Base-by-base conservation (phyloP, 2,113 vertebrate genomes). In the Gnathonemus longibarbis region DNA sequence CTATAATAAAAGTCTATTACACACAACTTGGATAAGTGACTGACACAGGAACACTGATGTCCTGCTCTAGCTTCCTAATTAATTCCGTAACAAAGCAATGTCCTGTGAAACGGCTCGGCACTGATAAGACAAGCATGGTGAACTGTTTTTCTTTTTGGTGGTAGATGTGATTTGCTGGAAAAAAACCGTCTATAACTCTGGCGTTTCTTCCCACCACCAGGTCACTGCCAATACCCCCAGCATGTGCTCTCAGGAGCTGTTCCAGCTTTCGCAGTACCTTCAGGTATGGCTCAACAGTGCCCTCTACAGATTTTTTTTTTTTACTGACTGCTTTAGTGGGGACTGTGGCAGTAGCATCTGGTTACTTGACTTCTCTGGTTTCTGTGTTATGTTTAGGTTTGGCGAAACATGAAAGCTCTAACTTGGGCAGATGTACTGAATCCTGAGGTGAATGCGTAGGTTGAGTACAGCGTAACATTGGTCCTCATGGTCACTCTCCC, bases 181-280 rank as follows among this genome's bases (percentile, higher is more conserved):
- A 80, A 77, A 42, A 80, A 6, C 11, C 0, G 2, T 91, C 35
- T 90, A 88, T 80, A 92, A 2, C 87, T 19, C 10, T 88, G 49
- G 46, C 27, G 46, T 17, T 91, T 53, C 1, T 56, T 88, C 92
- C 90, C 5, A 66, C 91, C 91, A 88, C 45, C 92, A 99, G 98
- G 98, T 98, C 95, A 97, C 98, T 94, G 98, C 98, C 97, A 99
- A 98, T 96, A 97, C 97, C 95, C 98, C 98, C 97, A 99, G 97
- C 96, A 98, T 99, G 97, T 99, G 99, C 95, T 99, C 98, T 98
- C 98, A 99, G 98, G 98, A 99, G 98, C 96, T 99, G 94, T 99
- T 99, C 96, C 98, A 99, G 96, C 98, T 99, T 92, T 99, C 98
- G 94, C 98, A 99, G 96, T 99, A 99, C 97, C 96, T 99, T 92